Base-by-base conservation (phyloP, 2,113 vertebrate species). In the Acrocephalus arundinaceus region DNA sequence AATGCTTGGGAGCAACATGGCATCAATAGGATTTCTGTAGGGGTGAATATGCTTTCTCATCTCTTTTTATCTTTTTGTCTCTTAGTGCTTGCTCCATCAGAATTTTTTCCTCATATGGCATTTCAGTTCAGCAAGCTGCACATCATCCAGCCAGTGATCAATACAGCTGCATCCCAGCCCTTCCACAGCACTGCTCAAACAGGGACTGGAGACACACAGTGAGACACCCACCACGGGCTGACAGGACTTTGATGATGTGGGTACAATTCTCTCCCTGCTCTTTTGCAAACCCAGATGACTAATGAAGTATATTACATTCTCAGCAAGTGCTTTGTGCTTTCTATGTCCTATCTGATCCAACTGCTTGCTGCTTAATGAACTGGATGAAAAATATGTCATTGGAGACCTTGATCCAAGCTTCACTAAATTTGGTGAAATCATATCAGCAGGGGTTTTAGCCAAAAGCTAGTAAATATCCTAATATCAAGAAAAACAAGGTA, bases 331-430 rank as follows among this genome's bases (percentile, higher is more conserved):
- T 86, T 55, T 61, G 17, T 58, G 65, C 58, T 89, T 59, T 73
- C 54, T 39, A 9, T 74, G 86, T 75, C 83, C 35, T 77, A 62
- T 68, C 76, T 71, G 46, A 90, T 80, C 52, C 51, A 58, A 51
- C 33, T 20, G 13, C 68, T 91, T 93, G 73, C 83, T 94, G 83
- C 49, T 85, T 89, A 96, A 91, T 84, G 61, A 96, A 92, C 79
- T 89, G 37, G 33, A 77, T 88, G 75, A 94, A 93, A 95, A 90
- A 94, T 73, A 80, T 15, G 45, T 74, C 78, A 74, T 21, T 35
- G 43, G 63, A 96, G 82, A 93, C 59, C 55, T 74, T 71, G 75
- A 94, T 70, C 75, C 77, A 79, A 85, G 51, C 71, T 83, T 76
- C 35, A n/a, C 48, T 67, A 57, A 86, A 77, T 88, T 61, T 80